These are phyloP conservation scores for Oreotrochilus melanogaster DNA, from an alignment of 2,113 vertebrate species.

Conservation along the genomic window DNA sequence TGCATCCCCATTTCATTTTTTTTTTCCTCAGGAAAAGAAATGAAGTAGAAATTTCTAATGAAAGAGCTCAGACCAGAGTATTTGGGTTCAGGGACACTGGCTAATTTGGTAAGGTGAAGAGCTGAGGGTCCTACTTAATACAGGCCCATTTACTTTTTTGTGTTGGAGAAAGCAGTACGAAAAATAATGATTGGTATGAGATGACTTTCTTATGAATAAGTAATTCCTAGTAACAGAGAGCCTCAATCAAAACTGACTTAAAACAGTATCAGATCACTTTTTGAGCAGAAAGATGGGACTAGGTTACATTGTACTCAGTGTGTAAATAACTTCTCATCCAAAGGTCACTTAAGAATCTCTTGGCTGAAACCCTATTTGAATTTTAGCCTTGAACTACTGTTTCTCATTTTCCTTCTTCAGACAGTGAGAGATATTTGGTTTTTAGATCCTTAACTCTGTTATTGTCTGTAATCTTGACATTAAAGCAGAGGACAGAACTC, in stretches of 20 bases:
- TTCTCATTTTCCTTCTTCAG: not conserved
- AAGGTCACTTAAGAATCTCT: conserved; percentile 10
- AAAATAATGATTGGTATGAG: not conserved
- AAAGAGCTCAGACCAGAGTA: accelerated
- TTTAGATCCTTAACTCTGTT: not conserved
- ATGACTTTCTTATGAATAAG: not conserved
- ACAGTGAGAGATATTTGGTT: not conserved
- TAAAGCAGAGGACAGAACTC: not conserved
- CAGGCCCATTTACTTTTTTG: not conserved
- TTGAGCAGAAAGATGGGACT: not conserved
- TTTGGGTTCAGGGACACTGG: accelerated
- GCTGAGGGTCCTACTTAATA: not conserved
- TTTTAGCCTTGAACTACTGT: not conserved
- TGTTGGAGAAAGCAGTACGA: not conserved
- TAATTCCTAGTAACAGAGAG: not conserved
- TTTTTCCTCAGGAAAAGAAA: not conserved
- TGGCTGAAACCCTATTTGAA: not conserved
- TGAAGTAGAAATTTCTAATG: not conserved
- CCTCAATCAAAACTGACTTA: not conserved
- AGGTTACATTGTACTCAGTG: not conserved
- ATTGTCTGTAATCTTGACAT: not conserved
- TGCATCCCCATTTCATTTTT: accelerated
- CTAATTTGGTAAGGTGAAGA: not conserved
- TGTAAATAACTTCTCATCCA: not conserved
- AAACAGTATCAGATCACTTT: not conserved